These are phyloP conservation scores for Poeciliopsis turneri DNA, from an alignment of 2,797 vertebrate species.

Conservation along the genomic window DNA sequence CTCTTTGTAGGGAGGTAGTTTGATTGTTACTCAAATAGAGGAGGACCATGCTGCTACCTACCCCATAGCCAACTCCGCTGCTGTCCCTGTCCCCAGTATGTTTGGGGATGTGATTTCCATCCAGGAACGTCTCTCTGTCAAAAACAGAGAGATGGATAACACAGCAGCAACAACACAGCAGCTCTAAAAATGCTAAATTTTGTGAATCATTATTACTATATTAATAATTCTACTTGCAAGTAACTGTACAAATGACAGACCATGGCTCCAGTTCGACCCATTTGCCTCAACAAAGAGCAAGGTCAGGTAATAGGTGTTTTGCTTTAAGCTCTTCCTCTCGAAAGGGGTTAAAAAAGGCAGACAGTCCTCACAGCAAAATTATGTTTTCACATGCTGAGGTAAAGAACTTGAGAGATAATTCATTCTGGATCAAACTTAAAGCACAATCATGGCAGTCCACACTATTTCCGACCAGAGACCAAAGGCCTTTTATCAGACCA, in stretches of 20 bases:
- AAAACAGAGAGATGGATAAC: no score
- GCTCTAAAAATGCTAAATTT: neutral
- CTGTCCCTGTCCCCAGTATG: neutral
- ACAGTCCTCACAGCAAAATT: constrained; percentile 49
- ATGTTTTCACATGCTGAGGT: constrained; percentile 40
- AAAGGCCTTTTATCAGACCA: constrained; percentile 26
- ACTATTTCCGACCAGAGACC: constrained; percentile 31
- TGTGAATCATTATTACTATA: neutral
- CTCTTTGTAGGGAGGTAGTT: neutral
- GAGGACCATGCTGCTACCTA: neutral
- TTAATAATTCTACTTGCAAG: neutral
- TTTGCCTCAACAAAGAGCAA: constrained; percentile 46
- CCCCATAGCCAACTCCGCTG: neutral
- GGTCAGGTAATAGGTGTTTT: constrained; percentile 35
- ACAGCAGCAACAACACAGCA: neutral
- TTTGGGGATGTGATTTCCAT: neutral
- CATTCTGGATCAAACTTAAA: constrained; percentile 52
- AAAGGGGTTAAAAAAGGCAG: constrained; percentile 47
- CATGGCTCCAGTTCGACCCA: constrained; percentile 8
- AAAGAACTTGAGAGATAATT: constrained; percentile 47
- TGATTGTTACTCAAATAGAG: neutral
- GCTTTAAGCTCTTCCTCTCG: constrained; percentile 29
- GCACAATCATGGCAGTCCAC: constrained; percentile 40
- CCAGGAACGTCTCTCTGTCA: neutral
- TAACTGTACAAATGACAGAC: constrained; percentile 29